phyloP scores from a whole-genome alignment of 2,797 vertebrate genomes.

The Pseudochirops corinnae region DNA sequence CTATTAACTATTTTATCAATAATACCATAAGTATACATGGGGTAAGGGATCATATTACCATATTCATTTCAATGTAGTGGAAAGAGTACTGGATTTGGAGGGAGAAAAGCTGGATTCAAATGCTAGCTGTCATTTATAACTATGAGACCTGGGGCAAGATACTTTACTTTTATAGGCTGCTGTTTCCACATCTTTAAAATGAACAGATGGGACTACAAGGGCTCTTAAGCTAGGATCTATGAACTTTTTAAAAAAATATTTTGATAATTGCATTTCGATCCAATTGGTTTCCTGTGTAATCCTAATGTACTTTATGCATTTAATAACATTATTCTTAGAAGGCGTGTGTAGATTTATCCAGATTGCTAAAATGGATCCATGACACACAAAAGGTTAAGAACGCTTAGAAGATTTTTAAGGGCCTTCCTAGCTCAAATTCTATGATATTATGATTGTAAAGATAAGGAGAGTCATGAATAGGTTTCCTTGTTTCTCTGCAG shows the following conservation, averaged over 20 bases:
- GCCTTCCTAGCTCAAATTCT: background rate
- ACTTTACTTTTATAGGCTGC: background rate
- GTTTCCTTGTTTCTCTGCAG: background rate
- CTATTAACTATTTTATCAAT: background rate
- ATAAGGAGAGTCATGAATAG: background rate
- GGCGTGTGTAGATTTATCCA: background rate
- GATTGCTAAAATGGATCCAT: background rate
- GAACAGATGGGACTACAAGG: background rate
- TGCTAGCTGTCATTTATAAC: background rate
- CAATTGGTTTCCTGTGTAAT: background rate
- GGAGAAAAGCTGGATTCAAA: background rate
- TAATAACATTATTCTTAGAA: background rate
- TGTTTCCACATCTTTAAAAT: background rate
- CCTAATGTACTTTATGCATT: background rate
- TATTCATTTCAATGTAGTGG: background rate
- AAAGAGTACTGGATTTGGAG: background rate
- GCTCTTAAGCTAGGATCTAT: background rate
- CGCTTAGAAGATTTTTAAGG: background rate
- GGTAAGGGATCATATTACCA: background rate
- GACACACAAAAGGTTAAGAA: background rate
- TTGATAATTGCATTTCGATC: background rate
- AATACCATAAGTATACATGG: background rate
- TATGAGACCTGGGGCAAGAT: background rate
- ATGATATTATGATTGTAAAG: background rate
- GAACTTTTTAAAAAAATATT: background rate